These are phyloP conservation scores for Samia ricini DNA, from an alignment of 1,140 invertebrate genomes.

Conservation along the genomic window DNA sequence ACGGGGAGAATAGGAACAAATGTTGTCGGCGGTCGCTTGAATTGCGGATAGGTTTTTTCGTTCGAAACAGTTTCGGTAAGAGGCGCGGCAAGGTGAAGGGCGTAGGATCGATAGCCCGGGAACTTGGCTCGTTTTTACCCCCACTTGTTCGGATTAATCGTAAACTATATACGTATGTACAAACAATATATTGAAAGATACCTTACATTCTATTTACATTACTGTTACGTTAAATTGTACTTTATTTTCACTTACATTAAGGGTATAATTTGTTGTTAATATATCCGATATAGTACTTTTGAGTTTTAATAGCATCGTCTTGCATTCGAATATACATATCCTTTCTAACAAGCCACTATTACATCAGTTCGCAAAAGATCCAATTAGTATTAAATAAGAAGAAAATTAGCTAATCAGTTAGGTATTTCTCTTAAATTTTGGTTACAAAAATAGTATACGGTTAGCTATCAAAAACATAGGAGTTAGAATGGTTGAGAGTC, in stretches of 20 bases:
- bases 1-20: neutral
- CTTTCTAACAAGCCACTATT: no score
- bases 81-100: constrained; percentile 21
- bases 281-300: no score
- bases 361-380: no score
- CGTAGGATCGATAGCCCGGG: constrained; percentile 16
- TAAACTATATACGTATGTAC: neutral
- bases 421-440: no score
- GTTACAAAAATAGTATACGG: no score
- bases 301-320: no score
- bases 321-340: no score
- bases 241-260: neutral
- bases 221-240: neutral
- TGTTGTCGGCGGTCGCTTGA: neutral
- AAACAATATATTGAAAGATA: neutral
- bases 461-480: no score
- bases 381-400: no score
- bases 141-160: neutral
- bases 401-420: no score
- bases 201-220: neutral
- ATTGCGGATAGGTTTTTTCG: constrained; percentile 2
- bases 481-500: no score
- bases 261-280: no score
- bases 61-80: neutral
- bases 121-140: constrained; percentile 7